phyloP scores from a whole-genome alignment of 2,888 invertebrate species.

The Lutraria lutraria region DNA sequence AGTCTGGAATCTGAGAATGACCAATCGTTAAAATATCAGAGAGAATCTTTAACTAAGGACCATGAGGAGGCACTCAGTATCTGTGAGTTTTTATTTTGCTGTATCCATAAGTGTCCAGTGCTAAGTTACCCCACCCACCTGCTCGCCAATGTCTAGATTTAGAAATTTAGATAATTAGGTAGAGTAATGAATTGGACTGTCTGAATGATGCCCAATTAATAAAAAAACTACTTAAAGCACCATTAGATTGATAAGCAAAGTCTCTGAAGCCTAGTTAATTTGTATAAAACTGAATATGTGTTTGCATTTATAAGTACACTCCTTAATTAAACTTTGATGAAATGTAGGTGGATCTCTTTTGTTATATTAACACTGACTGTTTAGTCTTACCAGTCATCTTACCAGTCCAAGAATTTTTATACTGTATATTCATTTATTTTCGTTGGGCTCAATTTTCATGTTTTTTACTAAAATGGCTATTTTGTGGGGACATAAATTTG shows the following conservation, averaged over 20 bases:
- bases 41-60: conserved; percentile 60
- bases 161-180: background rate
- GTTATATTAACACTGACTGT: too few species aligned
- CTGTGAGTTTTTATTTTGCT: conserved; percentile 49
- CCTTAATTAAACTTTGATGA: too few species aligned
- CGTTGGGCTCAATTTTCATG: too few species aligned
- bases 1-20: conserved; percentile 66
- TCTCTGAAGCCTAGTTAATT: background rate
- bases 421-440: too few species aligned
- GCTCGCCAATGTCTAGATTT: background rate
- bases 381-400: too few species aligned
- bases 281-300: background rate
- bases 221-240: background rate
- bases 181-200: background rate
- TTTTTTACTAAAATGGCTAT: too few species aligned
- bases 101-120: background rate
- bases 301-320: too few species aligned
- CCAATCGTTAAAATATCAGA: conserved; percentile 64
- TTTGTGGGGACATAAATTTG: too few species aligned
- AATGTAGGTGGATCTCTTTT: too few species aligned
- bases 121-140: conserved; percentile 9
- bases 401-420: too few species aligned
- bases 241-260: background rate
- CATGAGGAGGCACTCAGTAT: conserved; percentile 53
- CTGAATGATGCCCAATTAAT: background rate